Percentiles rank a stretch among this genome's conserved stretches.
Evolutionary conservation across 2,797 vertebrate species (phyloP).

Genomic region (Dryobates pubescens): DNA sequence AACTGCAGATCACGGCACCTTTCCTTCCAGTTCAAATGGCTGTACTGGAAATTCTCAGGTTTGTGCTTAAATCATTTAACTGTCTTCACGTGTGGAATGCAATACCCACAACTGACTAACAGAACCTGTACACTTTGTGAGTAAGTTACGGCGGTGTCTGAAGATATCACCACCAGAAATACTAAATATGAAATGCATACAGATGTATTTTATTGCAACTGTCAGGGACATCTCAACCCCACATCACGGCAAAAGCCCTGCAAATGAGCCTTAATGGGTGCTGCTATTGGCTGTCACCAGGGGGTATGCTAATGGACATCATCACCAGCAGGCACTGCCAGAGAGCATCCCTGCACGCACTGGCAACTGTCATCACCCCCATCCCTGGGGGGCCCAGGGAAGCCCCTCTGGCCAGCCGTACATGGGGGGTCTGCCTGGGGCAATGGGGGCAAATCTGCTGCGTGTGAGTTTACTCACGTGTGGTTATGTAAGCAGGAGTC

Average conservation of each 20-base stretch:
- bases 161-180: too few relatives aligned
- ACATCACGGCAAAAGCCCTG: neutral
- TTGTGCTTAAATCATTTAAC: too few relatives aligned
- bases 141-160: too few relatives aligned
- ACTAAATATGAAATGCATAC: too few relatives aligned
- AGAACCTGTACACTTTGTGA: too few relatives aligned
- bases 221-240: neutral
- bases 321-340: accelerated
- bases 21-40: too few relatives aligned
- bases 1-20: too few relatives aligned
- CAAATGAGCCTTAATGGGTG: neutral
- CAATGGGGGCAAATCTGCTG: neutral
- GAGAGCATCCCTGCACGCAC: accelerated
- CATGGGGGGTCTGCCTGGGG: accelerated
- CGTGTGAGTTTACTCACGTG: neutral
- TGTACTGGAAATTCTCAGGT: too few relatives aligned
- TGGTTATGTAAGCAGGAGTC: too few relatives aligned
- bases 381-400: accelerated
- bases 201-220: too few relatives aligned
- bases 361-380: accelerated
- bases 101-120: too few relatives aligned
- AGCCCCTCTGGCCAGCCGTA: neutral
- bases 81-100: too few relatives aligned
- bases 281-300: neutral
- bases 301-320: neutral